Conservation (phyloP, 2,113 vertebrate genomes). For the Hippocampus zosterae region DNA sequence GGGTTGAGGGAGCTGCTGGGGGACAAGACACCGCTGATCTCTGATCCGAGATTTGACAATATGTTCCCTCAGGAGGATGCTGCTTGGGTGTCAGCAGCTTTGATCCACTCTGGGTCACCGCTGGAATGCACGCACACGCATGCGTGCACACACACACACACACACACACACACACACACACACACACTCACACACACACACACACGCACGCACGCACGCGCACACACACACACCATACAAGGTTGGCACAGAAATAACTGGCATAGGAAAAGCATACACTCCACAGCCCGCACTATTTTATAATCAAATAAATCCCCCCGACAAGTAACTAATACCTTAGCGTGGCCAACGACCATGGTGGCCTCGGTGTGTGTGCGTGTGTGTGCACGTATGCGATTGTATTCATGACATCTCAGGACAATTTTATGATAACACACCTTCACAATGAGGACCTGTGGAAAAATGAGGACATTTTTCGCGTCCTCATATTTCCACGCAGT, state of each 20-base stretch:
- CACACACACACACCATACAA: constrained; percentile 22
- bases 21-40: constrained; percentile 47
- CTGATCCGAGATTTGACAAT: constrained; percentile 63
- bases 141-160: neutral
- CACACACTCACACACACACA: constrained; percentile 18
- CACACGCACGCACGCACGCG: constrained; percentile 21
- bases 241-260: constrained; percentile 47
- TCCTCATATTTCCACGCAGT: no score
- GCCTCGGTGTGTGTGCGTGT: constrained; percentile 51
- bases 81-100: constrained; percentile 59
- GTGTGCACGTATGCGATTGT: constrained; percentile 45
- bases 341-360: constrained; percentile 48
- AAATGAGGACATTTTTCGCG: no score
- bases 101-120: constrained; percentile 56
- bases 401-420: no score
- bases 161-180: constrained; percentile 17
- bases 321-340: constrained; percentile 53
- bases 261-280: constrained; percentile 17
- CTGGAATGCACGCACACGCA: constrained; percentile 46
- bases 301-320: constrained; percentile 64
- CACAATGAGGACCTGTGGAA: no score
- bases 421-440: no score
- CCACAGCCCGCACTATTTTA: constrained; percentile 46
- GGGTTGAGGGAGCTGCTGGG: neutral
- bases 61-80: constrained; percentile 55